Base-by-base conservation (phyloP, 2,888 invertebrate genomes). In the Andrena haemorrhoa region DNA sequence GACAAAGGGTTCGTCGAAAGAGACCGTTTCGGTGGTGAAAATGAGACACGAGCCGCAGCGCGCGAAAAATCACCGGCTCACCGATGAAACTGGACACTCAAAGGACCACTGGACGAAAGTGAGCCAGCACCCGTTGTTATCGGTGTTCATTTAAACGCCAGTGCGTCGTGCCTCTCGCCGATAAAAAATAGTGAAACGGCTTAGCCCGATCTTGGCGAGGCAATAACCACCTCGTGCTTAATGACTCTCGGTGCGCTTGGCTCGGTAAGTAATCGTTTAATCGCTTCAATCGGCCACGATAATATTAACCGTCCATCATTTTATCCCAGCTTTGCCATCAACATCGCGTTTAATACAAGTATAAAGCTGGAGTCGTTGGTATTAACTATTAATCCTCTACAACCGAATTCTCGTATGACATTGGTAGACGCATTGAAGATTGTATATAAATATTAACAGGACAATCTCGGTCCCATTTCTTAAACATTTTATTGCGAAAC, bases 191-290 rank as follows among this genome's bases (percentile, higher is more conserved):
- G 84, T 77, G 84, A 80, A 77, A 75, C 77, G 65, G 75, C 66
- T 76, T 5, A 26, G 26, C 12, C 70, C 26, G 77, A 69, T 74
- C 64, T 63, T 47, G 69, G 58, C 51, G 35, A 16, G 47, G 58
- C 58, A 60, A 82, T 79, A 87, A 87, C 87, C 80, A 82, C 71
- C 82, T 64, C 78, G 75, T 73, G 69, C 61, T 86, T 77, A 80
- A 86, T 82, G 71, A 80, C 83, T 66, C 61, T 60, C 75, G 78
- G 78, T 77, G 77, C 76, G 68, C 79, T 79, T 70, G 74, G 72
- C 75, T 76, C 75, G 88, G 88, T 88, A 78, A 88, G 88, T 87
- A 87, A 88, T 80, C 80, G 74, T 79, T 83, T 82, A 74, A 86
- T 79, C 83, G 79, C 47, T 51, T 83, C 77, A 77, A 81, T 63